Conservation (phyloP, 2,113 vertebrate species). For the Dryoscopus gambensis region DNA sequence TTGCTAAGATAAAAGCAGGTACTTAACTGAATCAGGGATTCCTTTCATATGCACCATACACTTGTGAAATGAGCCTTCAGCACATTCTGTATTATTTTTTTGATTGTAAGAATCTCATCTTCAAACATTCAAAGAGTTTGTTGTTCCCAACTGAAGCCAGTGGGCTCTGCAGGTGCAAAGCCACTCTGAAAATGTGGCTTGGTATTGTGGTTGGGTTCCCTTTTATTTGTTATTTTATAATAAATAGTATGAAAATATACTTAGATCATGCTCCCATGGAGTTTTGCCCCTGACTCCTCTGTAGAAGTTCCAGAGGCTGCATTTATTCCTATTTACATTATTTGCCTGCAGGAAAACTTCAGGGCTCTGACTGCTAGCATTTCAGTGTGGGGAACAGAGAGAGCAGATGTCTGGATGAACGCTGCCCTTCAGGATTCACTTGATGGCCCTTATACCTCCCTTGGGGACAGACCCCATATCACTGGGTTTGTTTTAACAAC, state of each 20-base stretch:
- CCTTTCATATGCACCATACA: not conserved
- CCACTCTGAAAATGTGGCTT: not conserved
- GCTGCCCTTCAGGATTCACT: not conserved
- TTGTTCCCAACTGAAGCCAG: constrained; percentile 6
- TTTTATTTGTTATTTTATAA: not conserved
- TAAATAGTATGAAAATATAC: not conserved
- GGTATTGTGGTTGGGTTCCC: not conserved
- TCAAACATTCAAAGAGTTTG: not conserved
- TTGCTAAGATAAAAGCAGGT: not conserved
- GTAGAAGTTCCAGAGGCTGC: not conserved
- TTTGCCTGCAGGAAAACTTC: not conserved
- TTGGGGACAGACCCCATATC: not conserved
- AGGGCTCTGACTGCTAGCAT: not conserved
- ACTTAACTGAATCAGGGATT: not conserved
- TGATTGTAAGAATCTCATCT: not conserved
- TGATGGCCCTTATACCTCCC: not conserved
- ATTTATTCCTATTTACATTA: not conserved
- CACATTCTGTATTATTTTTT: not conserved
- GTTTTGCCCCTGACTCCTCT: not conserved
- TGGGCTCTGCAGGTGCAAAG: constrained; percentile 39
- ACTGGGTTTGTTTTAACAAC: not conserved
- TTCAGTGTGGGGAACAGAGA: not conserved
- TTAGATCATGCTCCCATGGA: not conserved
- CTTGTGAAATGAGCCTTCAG: not conserved
- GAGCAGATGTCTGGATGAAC: not conserved